These are phyloP conservation scores for Drosophila elegans DNA, from an alignment of 1,140 invertebrate genomes.

Conservation along the genomic window DNA sequence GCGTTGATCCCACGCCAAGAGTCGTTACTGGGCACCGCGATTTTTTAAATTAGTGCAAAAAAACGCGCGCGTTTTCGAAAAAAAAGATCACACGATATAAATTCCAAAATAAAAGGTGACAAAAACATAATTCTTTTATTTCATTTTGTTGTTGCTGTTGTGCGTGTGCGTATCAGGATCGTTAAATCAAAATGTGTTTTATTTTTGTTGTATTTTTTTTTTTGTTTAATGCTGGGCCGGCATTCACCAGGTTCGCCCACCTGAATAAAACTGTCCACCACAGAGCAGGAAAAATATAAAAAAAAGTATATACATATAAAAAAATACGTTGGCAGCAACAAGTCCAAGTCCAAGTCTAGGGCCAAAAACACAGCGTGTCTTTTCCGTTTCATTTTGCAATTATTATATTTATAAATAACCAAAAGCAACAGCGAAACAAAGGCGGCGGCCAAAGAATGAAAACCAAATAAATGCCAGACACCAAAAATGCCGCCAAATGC, in stretches of 20 bases:
- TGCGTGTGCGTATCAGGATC: constrained; percentile 62
- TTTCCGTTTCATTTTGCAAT: constrained; percentile 58
- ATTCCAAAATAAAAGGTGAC: constrained; percentile 51
- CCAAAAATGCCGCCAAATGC: constrained; percentile 42
- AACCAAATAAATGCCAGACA: constrained; percentile 63
- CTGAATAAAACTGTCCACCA: constrained; percentile 42
- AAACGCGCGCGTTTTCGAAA: constrained; percentile 54
- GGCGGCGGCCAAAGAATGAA: constrained; percentile 49
- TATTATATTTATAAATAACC: constrained; percentile 61
- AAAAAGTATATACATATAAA: constrained; percentile 31
- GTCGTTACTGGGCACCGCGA: constrained; percentile 1
- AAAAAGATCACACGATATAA: constrained; percentile 15
- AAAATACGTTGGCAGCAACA: constrained; percentile 47
- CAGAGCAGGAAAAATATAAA: constrained; percentile 15
- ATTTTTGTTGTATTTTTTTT: constrained; percentile 25
- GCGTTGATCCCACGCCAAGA: constrained; percentile 15
- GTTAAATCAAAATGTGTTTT: constrained; percentile 39
- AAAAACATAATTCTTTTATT: constrained; percentile 33
- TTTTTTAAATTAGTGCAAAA: constrained; percentile 10
- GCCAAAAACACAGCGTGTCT: constrained; percentile 45
- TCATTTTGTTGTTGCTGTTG: constrained; percentile 15
- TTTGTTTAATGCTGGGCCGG: constrained; percentile 44
- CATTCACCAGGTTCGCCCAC: constrained; percentile 69
- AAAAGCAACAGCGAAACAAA: constrained; percentile 35
- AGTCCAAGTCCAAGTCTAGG: constrained; percentile 77